Evolutionary conservation across 2,113 vertebrate species (phyloP), one percentile per base, ranked within the genome.

Genomic region (Maccullochella peelii): DNA sequence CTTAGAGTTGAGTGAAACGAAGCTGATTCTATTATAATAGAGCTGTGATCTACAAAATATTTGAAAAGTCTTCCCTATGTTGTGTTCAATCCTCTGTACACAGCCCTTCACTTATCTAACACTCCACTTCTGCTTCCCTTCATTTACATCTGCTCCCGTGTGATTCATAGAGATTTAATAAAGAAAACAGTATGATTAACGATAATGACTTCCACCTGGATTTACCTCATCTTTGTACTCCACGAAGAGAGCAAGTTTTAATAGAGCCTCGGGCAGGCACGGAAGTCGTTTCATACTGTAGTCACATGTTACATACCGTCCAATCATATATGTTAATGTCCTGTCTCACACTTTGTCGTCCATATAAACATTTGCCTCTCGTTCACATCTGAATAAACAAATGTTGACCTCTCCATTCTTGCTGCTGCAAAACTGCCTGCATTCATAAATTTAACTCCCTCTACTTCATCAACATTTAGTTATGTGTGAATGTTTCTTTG

Each of bases 1-100:
- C 23, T 38, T 54, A 44, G 23, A 73, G 12, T 25, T 52, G 30
- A 86, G 25, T 82, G 75, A 67, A 54, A 61, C 18, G 27, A 18
- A 58, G 23, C 27, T 25, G 15, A 69, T 55, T 36, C 21, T 57
- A 25, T 44, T 77, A 65, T 38, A 70, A 77, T 8, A 15, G 14
- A 57, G 47, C 30, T 58, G 1, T 68, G 14, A 58, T 59, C 52
- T 80, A 55, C 27, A 58, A 38, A 36, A 73, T n/a, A 33, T 70
- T 18, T 27, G 14, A 50, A 38, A 23, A 49, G 52, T 16, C 30
- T 6, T 12, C 4, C 23, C 20, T 8, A 25, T 30, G 42, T 16
- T 62, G 21, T 20, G 30, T 16, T 36, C 27, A 50, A 1, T 23
- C 9, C 11, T 52, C 54, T 52, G 30, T 1, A 25, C 5, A 49